These are phyloP conservation scores for Cladopsammia gracilis DNA, from an alignment of 64 coral and sea anemone genomes.

Conservation along the genomic window DNA sequence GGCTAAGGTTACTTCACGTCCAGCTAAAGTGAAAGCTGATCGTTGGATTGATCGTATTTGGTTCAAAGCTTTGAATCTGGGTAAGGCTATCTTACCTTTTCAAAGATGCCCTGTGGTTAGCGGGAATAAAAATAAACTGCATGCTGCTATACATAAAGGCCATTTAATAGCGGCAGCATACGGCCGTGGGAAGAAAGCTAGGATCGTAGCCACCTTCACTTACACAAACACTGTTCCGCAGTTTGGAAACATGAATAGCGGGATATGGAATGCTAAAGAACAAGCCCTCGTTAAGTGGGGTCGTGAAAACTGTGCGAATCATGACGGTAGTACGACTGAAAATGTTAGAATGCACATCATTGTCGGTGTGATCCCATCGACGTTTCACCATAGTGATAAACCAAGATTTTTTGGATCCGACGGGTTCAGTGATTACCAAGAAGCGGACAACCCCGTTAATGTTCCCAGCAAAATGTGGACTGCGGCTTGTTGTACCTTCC, in stretches of 20 bases:
- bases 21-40: too few relatives aligned
- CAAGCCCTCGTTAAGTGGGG: background rate
- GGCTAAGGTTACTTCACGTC: background rate
- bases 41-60: too few relatives aligned
- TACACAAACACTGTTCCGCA: constrained; percentile 4
- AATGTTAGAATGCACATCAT: background rate
- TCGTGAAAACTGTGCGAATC: background rate
- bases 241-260: background rate
- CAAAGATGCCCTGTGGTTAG: background rate
- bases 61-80: too few relatives aligned
- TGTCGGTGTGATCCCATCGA: constrained; percentile 6
- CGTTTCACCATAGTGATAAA: background rate
- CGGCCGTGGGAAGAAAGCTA: background rate
- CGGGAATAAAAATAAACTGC: background rate
- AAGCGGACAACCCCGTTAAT: background rate
- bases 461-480: constrained; percentile 42
- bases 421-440: background rate
- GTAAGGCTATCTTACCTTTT: background rate
- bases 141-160: background rate
- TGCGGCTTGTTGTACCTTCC: constrained; percentile 37
- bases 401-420: background rate
- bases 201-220: background rate
- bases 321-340: background rate
- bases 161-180: constrained; percentile 12
- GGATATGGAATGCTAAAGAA: background rate